Base-by-base conservation (phyloP, 2,888 invertebrate genomes). In the Lamproptera curius region DNA sequence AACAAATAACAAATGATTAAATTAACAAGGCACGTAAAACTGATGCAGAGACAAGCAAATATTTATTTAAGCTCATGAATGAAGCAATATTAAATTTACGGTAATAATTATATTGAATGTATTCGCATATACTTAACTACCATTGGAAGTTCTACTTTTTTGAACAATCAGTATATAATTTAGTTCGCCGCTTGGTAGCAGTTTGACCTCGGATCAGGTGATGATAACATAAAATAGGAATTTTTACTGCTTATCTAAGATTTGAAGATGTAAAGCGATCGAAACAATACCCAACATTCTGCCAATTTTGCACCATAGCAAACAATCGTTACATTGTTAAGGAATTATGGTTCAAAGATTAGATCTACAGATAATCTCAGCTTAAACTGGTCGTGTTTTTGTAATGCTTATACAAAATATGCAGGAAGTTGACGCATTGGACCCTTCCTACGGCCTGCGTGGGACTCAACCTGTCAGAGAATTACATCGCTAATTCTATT, bases 351-450 rank as follows among this genome's bases (percentile, higher is more conserved):
- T 56, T 63, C 60, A 61, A 57, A 51, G 65, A 66, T 70, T 62
- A 64, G 73, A 76, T 76, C 73, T 66, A 2, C 50, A 49, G 59
- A 39, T 76, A 65, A 79, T 70, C 76, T 68, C 52, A 47, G 69
- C 56, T 72, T 70, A 71, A 47, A 57, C 46, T 50, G 56, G 54
- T 52, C 39, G 50, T 46, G 49, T 55, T 60, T 58, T 54, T 61
- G 71, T 72, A 71, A 71, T 63, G 54, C 63, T 56, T 39, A 31
- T 2, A 54, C 52, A 53, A 58, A 65, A 57, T 57, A 60, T 60
- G 65, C 77, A 81, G 85, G 84, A 84, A 82, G 81, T 78, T 77
- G 81, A 79, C 75, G 76, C 78, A 79, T 71, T 59, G 53, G 59
- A 62, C 65, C 70, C 63, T 70, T 73, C 62, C 65, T 63, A 57